These are phyloP conservation scores for Suricata suricatta DNA, from an alignment of 2,113 vertebrate genomes.

Conservation along the genomic window DNA sequence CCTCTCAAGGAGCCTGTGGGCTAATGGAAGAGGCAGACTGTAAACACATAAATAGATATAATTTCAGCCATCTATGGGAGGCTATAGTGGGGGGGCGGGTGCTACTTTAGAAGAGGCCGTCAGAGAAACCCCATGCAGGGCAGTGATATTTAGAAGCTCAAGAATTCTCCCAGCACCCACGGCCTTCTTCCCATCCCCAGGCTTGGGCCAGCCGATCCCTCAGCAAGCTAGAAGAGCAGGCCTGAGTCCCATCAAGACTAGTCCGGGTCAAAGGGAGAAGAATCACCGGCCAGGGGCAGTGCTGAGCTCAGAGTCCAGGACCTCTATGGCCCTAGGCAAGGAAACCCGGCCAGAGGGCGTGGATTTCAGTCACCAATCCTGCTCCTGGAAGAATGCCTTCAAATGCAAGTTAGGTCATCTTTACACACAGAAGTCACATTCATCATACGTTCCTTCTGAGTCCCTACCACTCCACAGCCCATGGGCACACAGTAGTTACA, in stretches of 20 bases:
- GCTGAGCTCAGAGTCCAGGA: neutral
- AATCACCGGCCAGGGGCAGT: neutral
- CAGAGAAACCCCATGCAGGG: neutral
- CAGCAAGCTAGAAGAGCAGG: too few relatives aligned
- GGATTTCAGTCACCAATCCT: neutral
- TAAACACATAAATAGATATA: neutral
- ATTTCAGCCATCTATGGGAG: neutral
- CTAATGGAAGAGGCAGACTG: neutral
- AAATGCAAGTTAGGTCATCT: neutral
- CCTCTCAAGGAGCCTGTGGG: neutral
- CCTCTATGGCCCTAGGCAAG: neutral
- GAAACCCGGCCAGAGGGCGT: neutral
- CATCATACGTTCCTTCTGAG: neutral
- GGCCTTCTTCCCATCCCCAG: neutral
- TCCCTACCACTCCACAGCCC: neutral
- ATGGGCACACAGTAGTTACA: neutral
- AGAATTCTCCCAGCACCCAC: neutral
- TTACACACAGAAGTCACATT: neutral
- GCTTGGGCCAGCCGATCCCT: fast-evolving
- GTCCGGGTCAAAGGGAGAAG: neutral
- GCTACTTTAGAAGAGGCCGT: neutral
- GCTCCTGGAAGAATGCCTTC: neutral
- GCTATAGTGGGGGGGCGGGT: too few relatives aligned
- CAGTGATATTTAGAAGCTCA: neutral
- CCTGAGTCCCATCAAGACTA: fast-evolving